A percentile compares a stretch with the other conserved stretches of the same genome.
phyloP scores from a whole-genome alignment of 2,888 invertebrate genomes.

The Colostygia pectinataria region DNA sequence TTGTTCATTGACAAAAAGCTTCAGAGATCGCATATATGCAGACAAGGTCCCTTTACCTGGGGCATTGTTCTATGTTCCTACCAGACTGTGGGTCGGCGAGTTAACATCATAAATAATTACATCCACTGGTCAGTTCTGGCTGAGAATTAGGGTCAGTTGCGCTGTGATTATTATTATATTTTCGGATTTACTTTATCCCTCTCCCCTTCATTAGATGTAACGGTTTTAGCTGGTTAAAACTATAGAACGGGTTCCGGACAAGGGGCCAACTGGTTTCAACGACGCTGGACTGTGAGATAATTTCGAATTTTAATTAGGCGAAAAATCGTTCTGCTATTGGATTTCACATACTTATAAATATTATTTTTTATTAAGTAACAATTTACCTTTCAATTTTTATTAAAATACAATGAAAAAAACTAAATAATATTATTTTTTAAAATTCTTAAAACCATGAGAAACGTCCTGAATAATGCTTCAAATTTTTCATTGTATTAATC shows the following conservation, averaged over 20 bases:
- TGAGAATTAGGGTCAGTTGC: constrained; percentile 73
- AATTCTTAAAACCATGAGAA: constrained; percentile 19
- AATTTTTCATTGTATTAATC: constrained; percentile 32
- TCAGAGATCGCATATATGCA: constrained; percentile 76
- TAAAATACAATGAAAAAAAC: no score
- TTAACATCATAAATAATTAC: constrained; percentile 77
- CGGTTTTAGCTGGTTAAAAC: constrained; percentile 82
- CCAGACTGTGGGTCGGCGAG: constrained; percentile 75
- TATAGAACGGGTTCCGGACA: constrained; percentile 76
- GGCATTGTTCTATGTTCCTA: constrained; percentile 73
- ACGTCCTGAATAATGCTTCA: constrained; percentile 32
- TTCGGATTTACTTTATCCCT: constrained; percentile 71
- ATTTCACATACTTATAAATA: constrained; percentile 1
- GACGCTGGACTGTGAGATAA: constrained; percentile 71
- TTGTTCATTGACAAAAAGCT: constrained; percentile 81
- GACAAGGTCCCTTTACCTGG: constrained; percentile 76
- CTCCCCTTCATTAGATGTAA: constrained; percentile 82
- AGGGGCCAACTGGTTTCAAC: constrained; percentile 73
- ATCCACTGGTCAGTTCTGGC: constrained; percentile 72
- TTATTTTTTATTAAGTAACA: constrained; percentile 9
- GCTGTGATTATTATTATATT: constrained; percentile 72
- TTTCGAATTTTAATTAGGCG: constrained; percentile 68
- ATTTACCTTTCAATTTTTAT: background rate
- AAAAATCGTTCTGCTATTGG: constrained; percentile 40
- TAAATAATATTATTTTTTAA: background rate